phyloP scores from a whole-genome alignment of 1,140 invertebrate genomes.

The Drosophila littoralis region DNA sequence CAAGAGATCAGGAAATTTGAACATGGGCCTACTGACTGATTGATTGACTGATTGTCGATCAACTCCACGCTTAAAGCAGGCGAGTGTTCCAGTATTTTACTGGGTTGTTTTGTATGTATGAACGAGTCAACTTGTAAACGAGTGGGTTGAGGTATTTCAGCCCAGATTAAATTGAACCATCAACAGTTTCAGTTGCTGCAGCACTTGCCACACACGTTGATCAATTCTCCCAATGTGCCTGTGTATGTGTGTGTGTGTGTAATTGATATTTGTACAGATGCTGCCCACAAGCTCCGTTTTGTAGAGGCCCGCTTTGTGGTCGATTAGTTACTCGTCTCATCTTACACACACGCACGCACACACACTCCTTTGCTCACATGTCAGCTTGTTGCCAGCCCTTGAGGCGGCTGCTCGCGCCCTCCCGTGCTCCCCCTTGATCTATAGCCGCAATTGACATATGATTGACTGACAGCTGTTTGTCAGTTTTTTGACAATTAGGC shows the following conservation, averaged over 20 bases:
- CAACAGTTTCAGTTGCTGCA: constrained; percentile 1
- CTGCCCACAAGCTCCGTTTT: constrained; percentile 43
- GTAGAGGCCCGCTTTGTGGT: constrained; percentile 52
- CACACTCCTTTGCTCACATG: constrained; percentile 1
- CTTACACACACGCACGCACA: constrained; percentile 37
- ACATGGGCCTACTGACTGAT: not conserved
- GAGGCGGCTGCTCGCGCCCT: not conserved
- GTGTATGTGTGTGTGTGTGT: constrained; percentile 15
- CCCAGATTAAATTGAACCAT: constrained; percentile 8
- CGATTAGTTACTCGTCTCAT: constrained; percentile 60
- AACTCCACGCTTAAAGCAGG: not conserved
- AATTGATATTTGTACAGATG: constrained; percentile 44
- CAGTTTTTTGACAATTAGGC: constrained; percentile 76
- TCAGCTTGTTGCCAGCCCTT: constrained; percentile 13
- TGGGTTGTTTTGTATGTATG: too few species aligned
- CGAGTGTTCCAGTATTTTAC: not conserved
- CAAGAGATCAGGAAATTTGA: not conserved
- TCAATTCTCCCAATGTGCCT: constrained; percentile 5
- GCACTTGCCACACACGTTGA: constrained; percentile 22
- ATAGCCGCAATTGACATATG: constrained; percentile 70
- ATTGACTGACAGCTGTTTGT: constrained; percentile 76
- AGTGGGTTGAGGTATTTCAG: not conserved
- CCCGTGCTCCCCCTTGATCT: not conserved
- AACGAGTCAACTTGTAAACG: not conserved
- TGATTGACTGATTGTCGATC: not conserved